Conservation (phyloP, 2,113 vertebrate species). For the Odontophorus gujanensis region DNA sequence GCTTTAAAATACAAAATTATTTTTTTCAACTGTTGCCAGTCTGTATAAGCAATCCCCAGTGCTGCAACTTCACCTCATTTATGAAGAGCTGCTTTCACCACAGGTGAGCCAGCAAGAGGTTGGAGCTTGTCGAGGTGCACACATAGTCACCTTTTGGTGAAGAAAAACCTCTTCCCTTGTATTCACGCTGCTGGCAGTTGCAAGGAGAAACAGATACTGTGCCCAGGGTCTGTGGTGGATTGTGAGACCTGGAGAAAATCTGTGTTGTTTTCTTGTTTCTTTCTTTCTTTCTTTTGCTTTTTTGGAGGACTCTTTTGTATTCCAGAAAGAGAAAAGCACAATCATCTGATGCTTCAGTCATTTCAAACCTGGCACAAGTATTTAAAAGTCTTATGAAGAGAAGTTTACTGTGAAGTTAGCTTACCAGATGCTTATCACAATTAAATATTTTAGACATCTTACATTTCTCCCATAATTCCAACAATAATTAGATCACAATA, state of each 20-base stretch:
- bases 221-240: neutral
- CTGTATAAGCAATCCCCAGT: neutral
- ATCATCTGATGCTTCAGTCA: neutral
- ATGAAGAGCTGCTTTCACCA: neutral
- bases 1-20: neutral
- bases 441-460: constrained; percentile 78
- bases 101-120: neutral
- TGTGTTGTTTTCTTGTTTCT: neutral
- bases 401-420: constrained; percentile 54
- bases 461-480: constrained; percentile 74
- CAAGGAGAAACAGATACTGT: neutral
- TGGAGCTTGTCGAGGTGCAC: neutral
- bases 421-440: constrained; percentile 70
- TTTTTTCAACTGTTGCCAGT: neutral
- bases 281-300: neutral
- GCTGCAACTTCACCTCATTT: fast-evolving
- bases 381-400: constrained; percentile 44
- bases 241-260: neutral
- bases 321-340: neutral
- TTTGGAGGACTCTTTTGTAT: fast-evolving
- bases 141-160: neutral
- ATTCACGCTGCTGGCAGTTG: neutral
- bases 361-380: neutral
- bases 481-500: constrained; percentile 77
- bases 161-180: neutral